Evolutionary conservation across 2,888 invertebrate species (phyloP).

Genomic region (Rhorus exstirpatorius): DNA sequence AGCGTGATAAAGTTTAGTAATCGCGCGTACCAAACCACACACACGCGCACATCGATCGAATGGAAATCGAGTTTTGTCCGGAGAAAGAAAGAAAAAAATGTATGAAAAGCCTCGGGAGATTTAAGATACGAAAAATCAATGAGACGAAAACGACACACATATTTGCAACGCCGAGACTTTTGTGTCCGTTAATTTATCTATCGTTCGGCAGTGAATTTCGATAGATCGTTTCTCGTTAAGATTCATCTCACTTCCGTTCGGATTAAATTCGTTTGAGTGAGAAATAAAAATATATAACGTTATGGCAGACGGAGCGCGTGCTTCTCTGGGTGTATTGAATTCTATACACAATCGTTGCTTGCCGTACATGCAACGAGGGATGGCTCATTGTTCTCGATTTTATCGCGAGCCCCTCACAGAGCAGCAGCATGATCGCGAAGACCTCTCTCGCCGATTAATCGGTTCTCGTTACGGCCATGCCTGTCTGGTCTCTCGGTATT

Average conservation of each 20-base stretch:
- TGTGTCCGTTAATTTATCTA: slow-evolving; percentile 22
- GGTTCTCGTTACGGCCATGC: slow-evolving; percentile 59
- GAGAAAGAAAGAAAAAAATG: slow-evolving; percentile 5
- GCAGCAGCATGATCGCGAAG: slow-evolving; percentile 36
- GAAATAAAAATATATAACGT: not conserved
- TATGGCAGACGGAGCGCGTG: not conserved
- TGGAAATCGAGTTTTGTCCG: slow-evolving; percentile 25
- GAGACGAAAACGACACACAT: not conserved
- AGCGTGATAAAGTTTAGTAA: slow-evolving; percentile 48
- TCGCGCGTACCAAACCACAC: slow-evolving; percentile 37
- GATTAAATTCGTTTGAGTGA: slow-evolving; percentile 14
- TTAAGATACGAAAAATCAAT: slow-evolving; percentile 36
- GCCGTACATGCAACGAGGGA: slow-evolving; percentile 14
- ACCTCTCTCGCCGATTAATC: slow-evolving; percentile 58
- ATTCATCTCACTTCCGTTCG: slow-evolving; percentile 49
- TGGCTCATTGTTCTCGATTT: slow-evolving; percentile 66
- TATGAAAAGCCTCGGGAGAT: not conserved
- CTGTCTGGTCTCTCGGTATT: slow-evolving; percentile 38
- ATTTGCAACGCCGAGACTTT: not conserved
- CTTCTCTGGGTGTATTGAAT: slow-evolving; percentile 3
- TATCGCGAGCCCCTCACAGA: slow-evolving; percentile 50
- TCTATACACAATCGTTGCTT: slow-evolving; percentile 17
- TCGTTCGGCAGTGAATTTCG: slow-evolving; percentile 8
- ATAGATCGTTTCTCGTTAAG: slow-evolving; percentile 53
- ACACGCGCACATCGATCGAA: slow-evolving; percentile 27